Conservation (phyloP, 2,888 invertebrate species). For the Euproctis similis region DNA sequence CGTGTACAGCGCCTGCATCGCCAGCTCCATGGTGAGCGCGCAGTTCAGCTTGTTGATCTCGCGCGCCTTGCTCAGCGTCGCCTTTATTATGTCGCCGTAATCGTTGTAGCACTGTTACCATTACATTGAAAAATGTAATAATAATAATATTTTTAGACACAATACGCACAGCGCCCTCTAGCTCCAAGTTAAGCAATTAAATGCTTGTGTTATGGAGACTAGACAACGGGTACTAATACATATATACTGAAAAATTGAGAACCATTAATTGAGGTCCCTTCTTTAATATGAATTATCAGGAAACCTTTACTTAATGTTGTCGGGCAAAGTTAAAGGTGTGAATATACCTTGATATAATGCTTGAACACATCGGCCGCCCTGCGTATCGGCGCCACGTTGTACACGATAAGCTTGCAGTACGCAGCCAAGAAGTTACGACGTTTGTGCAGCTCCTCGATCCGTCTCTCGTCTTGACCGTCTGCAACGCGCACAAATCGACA, state of each 20-base stretch:
- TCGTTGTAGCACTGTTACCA: slow-evolving; percentile 90
- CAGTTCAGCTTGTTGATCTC: slow-evolving; percentile 98
- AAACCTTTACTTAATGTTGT: too few relatives aligned
- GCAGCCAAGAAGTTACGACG: slow-evolving; percentile 96
- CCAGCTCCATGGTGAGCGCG: slow-evolving; percentile 94
- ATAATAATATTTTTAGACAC: too few relatives aligned
- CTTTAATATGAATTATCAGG: too few relatives aligned
- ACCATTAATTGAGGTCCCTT: too few relatives aligned
- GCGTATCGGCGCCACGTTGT: slow-evolving; percentile 95
- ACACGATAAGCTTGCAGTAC: slow-evolving; percentile 97
- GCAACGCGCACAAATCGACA: slow-evolving; percentile 25
- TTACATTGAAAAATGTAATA: too few relatives aligned
- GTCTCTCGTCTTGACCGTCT: slow-evolving; percentile 95
- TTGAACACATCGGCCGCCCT: slow-evolving; percentile 96
- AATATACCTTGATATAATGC: slow-evolving; percentile 96
- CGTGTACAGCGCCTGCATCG: slow-evolving; percentile 91
- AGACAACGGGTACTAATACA: too few relatives aligned
- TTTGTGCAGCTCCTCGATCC: slow-evolving; percentile 97
- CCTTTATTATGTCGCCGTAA: slow-evolving; percentile 98
- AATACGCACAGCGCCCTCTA: too few relatives aligned
- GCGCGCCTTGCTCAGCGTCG: slow-evolving; percentile 95
- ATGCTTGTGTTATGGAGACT: too few relatives aligned
- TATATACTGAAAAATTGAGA: too few relatives aligned
- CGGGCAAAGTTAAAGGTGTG: too few relatives aligned
- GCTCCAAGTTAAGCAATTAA: too few relatives aligned